Evolutionary conservation across 92 coral and sea anemone genomes (phyloP).

Genomic region (Montipora capitata): DNA sequence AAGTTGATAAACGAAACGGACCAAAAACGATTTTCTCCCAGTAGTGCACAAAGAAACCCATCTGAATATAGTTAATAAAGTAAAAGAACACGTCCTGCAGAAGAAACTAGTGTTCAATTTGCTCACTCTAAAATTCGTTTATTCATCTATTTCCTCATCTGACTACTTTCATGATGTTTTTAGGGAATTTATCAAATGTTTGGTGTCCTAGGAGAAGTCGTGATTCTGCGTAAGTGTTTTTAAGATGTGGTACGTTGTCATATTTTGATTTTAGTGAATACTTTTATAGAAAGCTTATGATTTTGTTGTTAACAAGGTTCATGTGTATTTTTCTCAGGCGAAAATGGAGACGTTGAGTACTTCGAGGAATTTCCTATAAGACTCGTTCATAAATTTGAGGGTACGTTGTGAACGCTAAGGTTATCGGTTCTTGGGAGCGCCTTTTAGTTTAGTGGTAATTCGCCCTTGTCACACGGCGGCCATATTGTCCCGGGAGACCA

Average conservation of each 20-base stretch:
- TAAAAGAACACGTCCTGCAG: too few species aligned
- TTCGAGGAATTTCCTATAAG: slow-evolving; percentile 92
- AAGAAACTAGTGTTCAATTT: background rate
- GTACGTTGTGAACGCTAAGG: slow-evolving; percentile 43
- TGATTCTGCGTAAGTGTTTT: slow-evolving; percentile 84
- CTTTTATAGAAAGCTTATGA: background rate
- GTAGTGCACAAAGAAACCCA: too few species aligned
- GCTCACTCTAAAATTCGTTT: background rate
- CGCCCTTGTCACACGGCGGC: too few species aligned
- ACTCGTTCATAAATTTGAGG: slow-evolving; percentile 83
- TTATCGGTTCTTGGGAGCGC: background rate
- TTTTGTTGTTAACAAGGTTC: background rate
- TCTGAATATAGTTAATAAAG: too few species aligned
- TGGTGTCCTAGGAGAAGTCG: slow-evolving; percentile 90
- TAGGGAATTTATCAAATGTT: slow-evolving; percentile 99
- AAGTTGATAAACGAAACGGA: too few species aligned
- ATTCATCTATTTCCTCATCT: background rate
- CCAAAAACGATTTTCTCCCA: too few species aligned
- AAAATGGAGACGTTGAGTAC: slow-evolving; percentile 87
- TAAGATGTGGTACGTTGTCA: background rate
- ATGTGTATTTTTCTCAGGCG: slow-evolving; percentile 65
- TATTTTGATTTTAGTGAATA: background rate
- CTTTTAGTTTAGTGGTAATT: too few species aligned
- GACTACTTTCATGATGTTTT: background rate
- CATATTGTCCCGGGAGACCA: too few species aligned